Conservation (phyloP, 2,113 vertebrate species). For the Balaenoptera acutorostrata region DNA sequence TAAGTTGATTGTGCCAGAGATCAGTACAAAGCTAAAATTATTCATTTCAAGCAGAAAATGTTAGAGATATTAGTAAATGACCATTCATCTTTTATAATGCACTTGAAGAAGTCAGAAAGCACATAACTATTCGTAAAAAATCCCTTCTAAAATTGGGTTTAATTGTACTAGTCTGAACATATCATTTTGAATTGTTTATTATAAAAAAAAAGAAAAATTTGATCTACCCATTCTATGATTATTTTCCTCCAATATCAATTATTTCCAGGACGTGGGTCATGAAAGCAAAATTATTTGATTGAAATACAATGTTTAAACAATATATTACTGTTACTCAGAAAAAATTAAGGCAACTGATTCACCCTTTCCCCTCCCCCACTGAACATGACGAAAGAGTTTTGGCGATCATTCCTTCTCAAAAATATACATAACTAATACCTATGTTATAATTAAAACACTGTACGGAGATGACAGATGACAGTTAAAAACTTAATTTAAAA, state of each 20-base stretch:
- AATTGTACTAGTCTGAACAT: conserved; percentile 53
- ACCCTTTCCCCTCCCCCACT: conserved; percentile 69
- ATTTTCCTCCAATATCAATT: conserved; percentile 68
- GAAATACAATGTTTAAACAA: conserved; percentile 79
- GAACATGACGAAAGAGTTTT: conserved; percentile 85
- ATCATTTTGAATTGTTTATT: conserved; percentile 71
- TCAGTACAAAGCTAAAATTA: conserved; percentile 64
- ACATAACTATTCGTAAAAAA: conserved; percentile 53
- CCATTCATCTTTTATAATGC: conserved; percentile 34
- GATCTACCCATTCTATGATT: conserved; percentile 50
- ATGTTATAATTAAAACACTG: conserved; percentile 99
- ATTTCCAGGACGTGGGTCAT: conserved; percentile 69
- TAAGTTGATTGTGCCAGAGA: conserved; percentile 66
- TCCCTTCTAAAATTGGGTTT: conserved; percentile 52
- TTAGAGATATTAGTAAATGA: conserved; percentile 62
- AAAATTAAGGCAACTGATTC: conserved; percentile 78
- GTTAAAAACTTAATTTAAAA: conserved; percentile 99
- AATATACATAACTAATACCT: conserved; percentile 97
- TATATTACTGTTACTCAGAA: conserved; percentile 77
- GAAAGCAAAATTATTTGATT: conserved; percentile 73
- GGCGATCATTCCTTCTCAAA: conserved; percentile 85
- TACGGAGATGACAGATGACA: conserved; percentile 99
- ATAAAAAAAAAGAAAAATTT: conserved; percentile 63
- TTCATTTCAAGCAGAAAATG: conserved; percentile 67
- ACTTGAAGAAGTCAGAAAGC: conserved; percentile 65